A percentile compares a stretch with the other conserved stretches of the same genome.
phyloP scores from a whole-genome alignment of 2,888 invertebrate genomes.

The Leptothorax acervorum region DNA sequence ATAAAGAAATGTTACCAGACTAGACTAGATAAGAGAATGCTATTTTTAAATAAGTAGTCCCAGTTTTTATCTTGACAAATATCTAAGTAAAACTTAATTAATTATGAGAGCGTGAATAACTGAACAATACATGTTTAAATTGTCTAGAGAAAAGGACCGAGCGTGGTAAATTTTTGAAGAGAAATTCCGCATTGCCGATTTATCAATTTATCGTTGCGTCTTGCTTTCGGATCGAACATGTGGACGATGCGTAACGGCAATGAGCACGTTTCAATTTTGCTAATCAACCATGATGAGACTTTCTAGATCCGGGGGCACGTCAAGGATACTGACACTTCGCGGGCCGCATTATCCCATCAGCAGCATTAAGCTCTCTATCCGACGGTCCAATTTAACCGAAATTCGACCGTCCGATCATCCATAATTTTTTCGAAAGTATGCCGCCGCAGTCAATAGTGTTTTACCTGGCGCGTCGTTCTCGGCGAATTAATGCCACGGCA shows the following conservation, averaged over 20 bases:
- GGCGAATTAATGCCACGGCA: conserved; percentile 26
- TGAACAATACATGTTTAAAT: background rate
- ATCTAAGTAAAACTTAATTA: background rate
- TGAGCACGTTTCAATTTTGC: conserved; percentile 55
- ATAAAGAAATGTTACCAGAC: background rate
- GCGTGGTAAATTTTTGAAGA: background rate
- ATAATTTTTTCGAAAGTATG: conserved; percentile 65
- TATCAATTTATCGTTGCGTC: background rate
- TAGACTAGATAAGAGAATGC: conserved; percentile 8
- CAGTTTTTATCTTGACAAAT: background rate
- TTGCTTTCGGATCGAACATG: conserved; percentile 2
- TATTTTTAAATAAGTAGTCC: background rate
- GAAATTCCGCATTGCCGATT: background rate
- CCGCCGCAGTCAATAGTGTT: conserved; percentile 46
- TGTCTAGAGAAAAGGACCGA: background rate
- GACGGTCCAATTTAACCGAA: conserved; percentile 53
- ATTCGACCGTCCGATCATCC: conserved; percentile 48
- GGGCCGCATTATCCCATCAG: conserved; percentile 53
- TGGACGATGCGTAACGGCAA: conserved; percentile 18
- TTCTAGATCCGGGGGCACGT: conserved; percentile 74
- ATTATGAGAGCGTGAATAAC: background rate
- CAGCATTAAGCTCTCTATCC: conserved; percentile 62
- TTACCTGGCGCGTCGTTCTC: conserved; percentile 21
- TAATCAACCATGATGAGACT: conserved; percentile 69
- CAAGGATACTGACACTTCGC: conserved; percentile 70